phyloP scores from a whole-genome alignment of 2,113 vertebrate species.

The Lepus timidus region DNA sequence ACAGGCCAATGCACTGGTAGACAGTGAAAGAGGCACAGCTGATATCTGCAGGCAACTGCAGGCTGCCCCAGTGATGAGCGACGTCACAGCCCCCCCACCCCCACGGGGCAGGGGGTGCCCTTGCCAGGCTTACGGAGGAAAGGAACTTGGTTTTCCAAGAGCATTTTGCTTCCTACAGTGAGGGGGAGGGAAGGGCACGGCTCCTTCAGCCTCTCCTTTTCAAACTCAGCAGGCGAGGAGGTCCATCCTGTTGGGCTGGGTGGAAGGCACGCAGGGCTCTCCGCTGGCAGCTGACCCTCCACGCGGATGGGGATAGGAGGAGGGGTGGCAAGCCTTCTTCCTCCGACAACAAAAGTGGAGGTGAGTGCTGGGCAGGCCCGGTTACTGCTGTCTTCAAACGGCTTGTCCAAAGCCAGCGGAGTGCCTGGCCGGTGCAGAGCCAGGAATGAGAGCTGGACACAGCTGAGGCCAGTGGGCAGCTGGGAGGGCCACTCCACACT shows the following conservation, averaged over 20 bases:
- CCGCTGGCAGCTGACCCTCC: neutral
- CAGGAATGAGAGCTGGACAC: neutral
- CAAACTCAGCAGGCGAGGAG: neutral
- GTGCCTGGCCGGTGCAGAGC: neutral
- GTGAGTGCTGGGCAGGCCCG: fast-evolving
- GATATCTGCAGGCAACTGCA: neutral
- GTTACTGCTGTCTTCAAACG: neutral
- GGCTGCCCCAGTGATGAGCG: too few species aligned
- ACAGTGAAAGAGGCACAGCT: neutral
- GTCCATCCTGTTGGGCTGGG: fast-evolving
- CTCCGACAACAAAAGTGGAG: too few species aligned
- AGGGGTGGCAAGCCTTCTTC: neutral
- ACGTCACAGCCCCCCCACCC: too few species aligned
- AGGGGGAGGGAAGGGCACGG: neutral
- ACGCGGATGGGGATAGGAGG: neutral
- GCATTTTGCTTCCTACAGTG: neutral
- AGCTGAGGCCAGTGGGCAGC: fast-evolving
- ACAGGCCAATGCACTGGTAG: neutral
- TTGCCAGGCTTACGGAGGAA: neutral
- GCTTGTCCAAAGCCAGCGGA: neutral
- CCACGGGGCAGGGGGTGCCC: neutral
- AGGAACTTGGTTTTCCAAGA: too few species aligned
- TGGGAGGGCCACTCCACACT: neutral
- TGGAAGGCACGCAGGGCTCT: neutral
- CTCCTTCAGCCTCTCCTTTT: neutral